A percentile compares a stretch with the other conserved stretches of the same genome.
Evolutionary conservation across 2,113 vertebrate genomes (phyloP).

Genomic region (Bos indicus): DNA sequence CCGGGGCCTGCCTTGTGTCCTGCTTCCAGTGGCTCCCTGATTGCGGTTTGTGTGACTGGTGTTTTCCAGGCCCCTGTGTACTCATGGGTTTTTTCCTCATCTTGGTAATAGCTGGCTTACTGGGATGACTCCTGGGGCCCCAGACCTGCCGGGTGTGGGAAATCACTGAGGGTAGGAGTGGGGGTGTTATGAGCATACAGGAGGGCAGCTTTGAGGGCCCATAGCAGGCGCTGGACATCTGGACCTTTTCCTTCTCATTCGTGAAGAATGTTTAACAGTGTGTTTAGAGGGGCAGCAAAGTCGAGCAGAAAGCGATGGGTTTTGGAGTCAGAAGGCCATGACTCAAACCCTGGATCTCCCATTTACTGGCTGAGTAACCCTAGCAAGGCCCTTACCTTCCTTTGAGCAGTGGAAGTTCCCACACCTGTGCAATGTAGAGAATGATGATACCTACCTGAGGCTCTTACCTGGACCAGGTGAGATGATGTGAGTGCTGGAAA

Average conservation of each 20-base stretch:
- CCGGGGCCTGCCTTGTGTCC: not conserved
- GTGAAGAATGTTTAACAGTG: not conserved
- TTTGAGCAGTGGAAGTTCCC: not conserved
- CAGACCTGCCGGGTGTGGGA: not conserved
- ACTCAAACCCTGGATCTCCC: not conserved
- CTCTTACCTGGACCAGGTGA: not conserved
- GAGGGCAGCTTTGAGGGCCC: not conserved
- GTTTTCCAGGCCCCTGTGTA: not conserved
- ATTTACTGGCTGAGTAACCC: not conserved
- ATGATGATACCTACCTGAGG: too few relatives aligned
- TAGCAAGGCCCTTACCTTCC: not conserved
- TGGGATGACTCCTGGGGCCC: not conserved
- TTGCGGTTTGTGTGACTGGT: not conserved
- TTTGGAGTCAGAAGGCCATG: not conserved
- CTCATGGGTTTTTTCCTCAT: not conserved
- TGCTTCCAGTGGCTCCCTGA: not conserved
- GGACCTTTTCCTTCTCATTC: not conserved
- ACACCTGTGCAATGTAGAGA: not conserved
- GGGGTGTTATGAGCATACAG: not conserved
- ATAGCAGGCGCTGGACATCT: not conserved
- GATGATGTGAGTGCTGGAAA: not conserved
- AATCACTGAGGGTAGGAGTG: not conserved
- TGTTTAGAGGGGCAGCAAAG: not conserved
- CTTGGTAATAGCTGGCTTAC: not conserved
- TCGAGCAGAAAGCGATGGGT: not conserved